A percentile compares a stretch with the other conserved stretches of the same genome.
phyloP scores from a whole-genome alignment of 2,888 invertebrate species.

The Apodemia hepburni region DNA sequence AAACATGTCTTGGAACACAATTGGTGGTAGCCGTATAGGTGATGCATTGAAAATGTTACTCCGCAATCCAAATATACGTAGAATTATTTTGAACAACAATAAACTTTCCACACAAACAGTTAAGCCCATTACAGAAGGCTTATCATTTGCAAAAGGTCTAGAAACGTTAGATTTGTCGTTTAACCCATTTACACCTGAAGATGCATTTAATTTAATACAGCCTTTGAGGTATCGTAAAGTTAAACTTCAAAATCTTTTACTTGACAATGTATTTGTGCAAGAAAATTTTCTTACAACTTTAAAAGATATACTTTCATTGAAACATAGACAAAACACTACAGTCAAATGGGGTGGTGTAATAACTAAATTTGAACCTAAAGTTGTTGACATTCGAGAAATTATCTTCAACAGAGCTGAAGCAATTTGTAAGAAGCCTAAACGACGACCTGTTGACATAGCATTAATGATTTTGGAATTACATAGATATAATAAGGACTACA shows the following conservation, averaged over 20 bases:
- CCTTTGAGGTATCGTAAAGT: constrained; percentile 35
- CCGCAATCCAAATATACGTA: constrained; percentile 30
- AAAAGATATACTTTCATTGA: constrained; percentile 32
- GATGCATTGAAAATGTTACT: constrained; percentile 33
- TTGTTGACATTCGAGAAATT: constrained; percentile 38
- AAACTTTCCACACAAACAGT: constrained; percentile 35
- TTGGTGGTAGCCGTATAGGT: constrained; percentile 34
- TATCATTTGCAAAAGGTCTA: constrained; percentile 37
- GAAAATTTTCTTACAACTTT: constrained; percentile 38
- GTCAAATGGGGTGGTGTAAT: constrained; percentile 41
- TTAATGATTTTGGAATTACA: constrained; percentile 38
- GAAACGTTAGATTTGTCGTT: constrained; percentile 44
- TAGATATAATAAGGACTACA: constrained; percentile 33
- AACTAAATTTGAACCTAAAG: constrained; percentile 26
- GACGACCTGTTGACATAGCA: constrained; percentile 41
- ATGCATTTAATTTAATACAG: constrained; percentile 39
- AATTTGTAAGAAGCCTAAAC: constrained; percentile 40
- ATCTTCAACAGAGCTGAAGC: constrained; percentile 42
- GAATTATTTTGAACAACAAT: constrained; percentile 39
- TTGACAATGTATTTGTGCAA: constrained; percentile 43
- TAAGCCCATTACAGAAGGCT: constrained; percentile 32
- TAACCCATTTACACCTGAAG: constrained; percentile 43
- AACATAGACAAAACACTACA: constrained; percentile 34
- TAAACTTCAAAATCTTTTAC: constrained; percentile 39
- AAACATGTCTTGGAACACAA: constrained; percentile 42